Evolutionary conservation across 2,888 invertebrate genomes (phyloP).

Genomic region (Cheilosia urbana): DNA sequence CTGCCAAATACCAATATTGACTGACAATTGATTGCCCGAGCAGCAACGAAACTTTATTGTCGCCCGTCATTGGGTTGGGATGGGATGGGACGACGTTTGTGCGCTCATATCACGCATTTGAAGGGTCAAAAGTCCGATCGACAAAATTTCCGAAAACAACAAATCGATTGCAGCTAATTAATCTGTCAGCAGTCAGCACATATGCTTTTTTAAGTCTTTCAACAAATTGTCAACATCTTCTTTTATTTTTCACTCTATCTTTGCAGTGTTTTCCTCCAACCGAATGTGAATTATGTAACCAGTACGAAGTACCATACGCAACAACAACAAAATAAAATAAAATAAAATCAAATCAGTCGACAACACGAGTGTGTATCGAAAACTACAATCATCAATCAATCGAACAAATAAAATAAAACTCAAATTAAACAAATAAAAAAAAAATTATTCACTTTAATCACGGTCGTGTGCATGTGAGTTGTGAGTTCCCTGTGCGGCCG

Average conservation of each 20-base stretch:
- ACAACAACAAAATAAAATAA: slow-evolving; percentile 1
- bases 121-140: slow-evolving; percentile 63
- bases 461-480: slow-evolving; percentile 43
- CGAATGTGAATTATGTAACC: slow-evolving; percentile 59
- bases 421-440: slow-evolving; percentile 47
- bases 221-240: slow-evolving; percentile 1
- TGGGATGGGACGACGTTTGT: not conserved
- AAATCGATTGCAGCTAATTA: slow-evolving; percentile 59
- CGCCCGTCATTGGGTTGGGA: too few species aligned
- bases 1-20: slow-evolving; percentile 30
- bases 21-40: slow-evolving; percentile 61
- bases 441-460: slow-evolving; percentile 56
- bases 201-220: slow-evolving; percentile 18
- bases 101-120: slow-evolving; percentile 8
- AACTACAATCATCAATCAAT: slow-evolving; percentile 56
- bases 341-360: slow-evolving; percentile 26
- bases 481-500: slow-evolving; percentile 27
- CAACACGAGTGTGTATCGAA: slow-evolving; percentile 50
- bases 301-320: too few species aligned
- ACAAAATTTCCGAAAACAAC: slow-evolving; percentile 4
- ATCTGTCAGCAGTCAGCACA: slow-evolving; percentile 60
- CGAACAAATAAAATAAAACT: slow-evolving; percentile 66
- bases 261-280: slow-evolving; percentile 26
- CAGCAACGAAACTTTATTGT: not conserved
- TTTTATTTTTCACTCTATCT: not conserved